phyloP scores from a whole-genome alignment of 2,797 vertebrate species.

The Selene dorsalis region DNA sequence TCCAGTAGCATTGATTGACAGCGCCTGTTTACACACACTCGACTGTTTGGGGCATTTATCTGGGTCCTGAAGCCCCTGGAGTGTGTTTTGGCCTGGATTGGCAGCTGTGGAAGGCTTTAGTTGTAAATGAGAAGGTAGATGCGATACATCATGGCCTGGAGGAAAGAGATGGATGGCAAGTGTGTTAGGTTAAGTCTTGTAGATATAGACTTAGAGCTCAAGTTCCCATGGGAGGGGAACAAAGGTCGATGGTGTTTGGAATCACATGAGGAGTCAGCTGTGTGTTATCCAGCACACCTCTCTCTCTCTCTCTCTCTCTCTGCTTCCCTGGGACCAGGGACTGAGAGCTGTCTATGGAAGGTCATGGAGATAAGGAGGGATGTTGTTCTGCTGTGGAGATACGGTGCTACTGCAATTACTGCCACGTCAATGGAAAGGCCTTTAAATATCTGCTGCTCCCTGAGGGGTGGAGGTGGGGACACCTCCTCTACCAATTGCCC shows the following conservation, averaged over 20 bases:
- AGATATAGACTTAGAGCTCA: constrained; percentile 46
- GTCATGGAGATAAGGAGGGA: constrained; percentile 77
- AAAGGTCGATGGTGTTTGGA: constrained; percentile 65
- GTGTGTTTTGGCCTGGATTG: constrained; percentile 49
- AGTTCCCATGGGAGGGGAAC: constrained; percentile 46
- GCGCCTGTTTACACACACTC: constrained; percentile 65
- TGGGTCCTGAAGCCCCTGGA: constrained; percentile 44
- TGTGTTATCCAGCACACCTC: constrained; percentile 39
- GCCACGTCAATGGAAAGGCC: constrained; percentile 60
- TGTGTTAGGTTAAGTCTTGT: constrained; percentile 61
- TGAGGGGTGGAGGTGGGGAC: constrained; percentile 28
- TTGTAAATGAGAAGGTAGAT: constrained; percentile 65
- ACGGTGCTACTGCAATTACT: constrained; percentile 69
- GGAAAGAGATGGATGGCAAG: constrained; percentile 49
- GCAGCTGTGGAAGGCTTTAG: constrained; percentile 47
- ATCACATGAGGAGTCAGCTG: constrained; percentile 48
- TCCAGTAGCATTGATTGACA: constrained; percentile 64
- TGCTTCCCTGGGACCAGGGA: constrained; percentile 42
- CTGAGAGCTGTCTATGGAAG: constrained; percentile 70
- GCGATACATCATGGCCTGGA: constrained; percentile 40
- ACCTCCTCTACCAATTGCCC: constrained; percentile 19
- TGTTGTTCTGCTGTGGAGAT: constrained; percentile 66
- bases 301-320: constrained; percentile 3
- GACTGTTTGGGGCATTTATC: constrained; percentile 56
- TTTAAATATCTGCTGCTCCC: constrained; percentile 65